phyloP scores from a whole-genome alignment of 64 coral and sea anemone species.

The Cladopsammia gracilis region DNA sequence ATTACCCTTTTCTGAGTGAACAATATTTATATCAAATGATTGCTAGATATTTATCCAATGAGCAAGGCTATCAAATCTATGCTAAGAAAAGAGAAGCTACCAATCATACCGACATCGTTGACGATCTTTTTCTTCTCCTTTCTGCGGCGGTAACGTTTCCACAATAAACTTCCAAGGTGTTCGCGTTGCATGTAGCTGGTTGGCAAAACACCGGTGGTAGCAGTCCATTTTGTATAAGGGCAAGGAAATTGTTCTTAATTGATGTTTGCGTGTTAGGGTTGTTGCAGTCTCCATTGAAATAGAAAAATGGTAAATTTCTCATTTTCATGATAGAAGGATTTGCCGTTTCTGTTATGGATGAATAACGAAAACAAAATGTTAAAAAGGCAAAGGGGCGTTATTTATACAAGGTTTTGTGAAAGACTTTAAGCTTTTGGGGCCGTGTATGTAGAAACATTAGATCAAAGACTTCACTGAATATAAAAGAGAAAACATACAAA shows the following conservation, averaged over 20 bases:
- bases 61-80: no score
- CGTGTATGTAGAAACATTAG: no score
- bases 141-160: not conserved
- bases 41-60: no score
- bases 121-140: not conserved
- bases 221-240: not conserved
- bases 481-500: no score
- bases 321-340: not conserved
- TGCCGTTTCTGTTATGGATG: not conserved
- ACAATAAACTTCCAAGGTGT: conserved; percentile 27
- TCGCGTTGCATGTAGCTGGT: not conserved
- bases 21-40: not conserved
- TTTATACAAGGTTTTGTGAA: no score
- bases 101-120: not conserved
- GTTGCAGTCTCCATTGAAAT: conserved; percentile 59
- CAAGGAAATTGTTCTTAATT: conserved; percentile 5
- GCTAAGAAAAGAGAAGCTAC: no score
- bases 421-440: no score
- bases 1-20: no score
- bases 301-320: not conserved
- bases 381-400: no score
- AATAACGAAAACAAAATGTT: not conserved
- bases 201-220: not conserved
- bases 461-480: no score
- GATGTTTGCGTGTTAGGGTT: conserved; percentile 40